phyloP scores from a whole-genome alignment of 2,797 vertebrate species.

The Pseudochaenichthys georgianus region DNA sequence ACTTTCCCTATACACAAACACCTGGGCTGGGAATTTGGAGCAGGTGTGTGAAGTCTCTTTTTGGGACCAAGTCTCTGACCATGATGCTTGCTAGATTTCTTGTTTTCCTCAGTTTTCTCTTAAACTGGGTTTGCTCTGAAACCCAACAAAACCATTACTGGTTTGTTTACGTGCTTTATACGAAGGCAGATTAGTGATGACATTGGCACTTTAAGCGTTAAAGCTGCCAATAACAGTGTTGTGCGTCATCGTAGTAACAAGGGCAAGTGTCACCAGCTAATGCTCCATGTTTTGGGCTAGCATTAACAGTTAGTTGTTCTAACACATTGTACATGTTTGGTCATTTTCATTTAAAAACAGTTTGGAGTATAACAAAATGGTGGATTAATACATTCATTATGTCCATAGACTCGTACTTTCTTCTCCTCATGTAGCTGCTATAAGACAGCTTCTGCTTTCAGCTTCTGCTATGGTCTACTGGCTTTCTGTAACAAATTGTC shows the following conservation, averaged over 20 bases:
- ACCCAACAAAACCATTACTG: not conserved
- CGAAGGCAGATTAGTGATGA: not conserved
- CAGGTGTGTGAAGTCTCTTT: constrained; percentile 50
- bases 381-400: too few species aligned
- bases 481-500: too few species aligned
- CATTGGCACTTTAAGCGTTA: constrained; percentile 1
- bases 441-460: too few species aligned
- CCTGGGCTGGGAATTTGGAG: constrained; percentile 59
- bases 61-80: not conserved
- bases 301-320: not conserved
- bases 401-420: too few species aligned
- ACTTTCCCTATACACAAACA: constrained; percentile 28
- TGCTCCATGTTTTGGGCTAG: constrained; percentile 7
- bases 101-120: too few species aligned
- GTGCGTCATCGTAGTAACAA: constrained; percentile 22
- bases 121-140: not conserved
- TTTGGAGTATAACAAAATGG: not conserved
- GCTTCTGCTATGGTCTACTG: too few species aligned
- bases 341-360: not conserved
- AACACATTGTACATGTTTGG: not conserved
- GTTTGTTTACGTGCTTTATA: not conserved
- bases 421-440: too few species aligned
- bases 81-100: too few species aligned
- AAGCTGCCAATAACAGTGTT: constrained; percentile 13
- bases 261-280: constrained; percentile 31